Conservation (phyloP, 2,888 invertebrate genomes). For the Caenorhabditis auriculariae region DNA sequence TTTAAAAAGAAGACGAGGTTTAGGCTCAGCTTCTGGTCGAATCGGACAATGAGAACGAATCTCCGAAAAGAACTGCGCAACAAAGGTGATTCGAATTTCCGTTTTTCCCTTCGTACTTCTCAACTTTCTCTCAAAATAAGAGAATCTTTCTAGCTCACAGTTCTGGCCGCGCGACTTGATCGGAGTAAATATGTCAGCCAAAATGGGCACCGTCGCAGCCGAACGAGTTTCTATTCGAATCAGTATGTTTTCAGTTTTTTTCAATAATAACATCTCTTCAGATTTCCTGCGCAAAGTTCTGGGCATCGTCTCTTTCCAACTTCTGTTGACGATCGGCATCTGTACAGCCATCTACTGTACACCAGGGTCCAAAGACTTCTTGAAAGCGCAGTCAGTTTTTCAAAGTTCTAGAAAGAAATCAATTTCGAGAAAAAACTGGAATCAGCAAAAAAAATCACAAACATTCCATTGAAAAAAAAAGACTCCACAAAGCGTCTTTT, state of each 20-base stretch:
- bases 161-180: conserved; percentile 39
- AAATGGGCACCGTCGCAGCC: conserved; percentile 16
- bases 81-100: no score
- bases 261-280: conserved; percentile 53
- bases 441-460: background rate
- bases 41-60: no score
- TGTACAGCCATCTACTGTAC: conserved; percentile 64
- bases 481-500: no score
- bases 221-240: conserved; percentile 6
- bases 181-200: conserved; percentile 15
- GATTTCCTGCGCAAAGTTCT: conserved; percentile 83
- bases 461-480: no score
- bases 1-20: no score
- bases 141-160: no score
- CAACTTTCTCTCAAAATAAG: no score
- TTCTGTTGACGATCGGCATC: conserved; percentile 73
- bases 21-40: no score
- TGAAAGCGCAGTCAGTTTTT: conserved; percentile 62
- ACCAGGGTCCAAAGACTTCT: conserved; percentile 64
- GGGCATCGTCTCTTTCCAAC: conserved; percentile 77
- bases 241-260: conserved; percentile 1
- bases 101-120: no score
- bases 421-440: background rate
- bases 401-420: background rate
- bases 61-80: no score